Conservation (phyloP, 2,113 vertebrate species). For the Hoplias malabaricus region DNA sequence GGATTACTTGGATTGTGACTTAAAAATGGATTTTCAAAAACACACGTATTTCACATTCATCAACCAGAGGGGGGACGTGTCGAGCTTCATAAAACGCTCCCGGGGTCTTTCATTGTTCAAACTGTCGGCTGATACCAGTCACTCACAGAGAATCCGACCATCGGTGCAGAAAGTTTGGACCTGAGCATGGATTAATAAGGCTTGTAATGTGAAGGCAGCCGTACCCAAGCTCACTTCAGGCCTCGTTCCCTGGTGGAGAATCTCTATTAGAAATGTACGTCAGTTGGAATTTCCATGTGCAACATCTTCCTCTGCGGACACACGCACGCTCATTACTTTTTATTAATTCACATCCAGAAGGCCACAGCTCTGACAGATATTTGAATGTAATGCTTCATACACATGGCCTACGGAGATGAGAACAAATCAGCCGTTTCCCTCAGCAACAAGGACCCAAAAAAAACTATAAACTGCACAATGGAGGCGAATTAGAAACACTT, state of each 20-base stretch:
- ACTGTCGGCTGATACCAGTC: too few species aligned
- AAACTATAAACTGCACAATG: constrained; percentile 51
- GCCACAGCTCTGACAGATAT: constrained; percentile 47
- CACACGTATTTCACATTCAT: too few species aligned
- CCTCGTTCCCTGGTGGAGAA: neutral
- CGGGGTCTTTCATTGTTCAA: too few species aligned
- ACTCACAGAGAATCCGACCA: too few species aligned
- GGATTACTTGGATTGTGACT: too few species aligned
- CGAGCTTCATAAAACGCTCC: too few species aligned
- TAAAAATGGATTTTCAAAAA: too few species aligned
- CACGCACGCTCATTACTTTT: constrained; percentile 51
- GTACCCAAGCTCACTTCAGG: constrained; percentile 1
- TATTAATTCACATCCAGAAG: constrained; percentile 61
- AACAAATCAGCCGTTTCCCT: constrained; percentile 63
- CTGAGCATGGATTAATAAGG: too few species aligned
- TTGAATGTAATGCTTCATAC: constrained; percentile 56
- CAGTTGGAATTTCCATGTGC: constrained; percentile 16
- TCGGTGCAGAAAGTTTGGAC: too few species aligned
- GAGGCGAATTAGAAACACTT: constrained; percentile 54
- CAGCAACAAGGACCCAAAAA: constrained; percentile 39
- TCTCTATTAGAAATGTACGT: constrained; percentile 51
- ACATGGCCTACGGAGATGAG: constrained; percentile 56
- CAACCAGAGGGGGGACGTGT: too few species aligned
- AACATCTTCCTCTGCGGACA: constrained; percentile 31
- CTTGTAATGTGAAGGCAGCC: neutral